Evolutionary conservation across 30 jellyfish, hydroid and myxozoan genomes (phyloP), one percentile per base, ranked within the genome.

Genomic region (Turritopsis dohrnii): DNA sequence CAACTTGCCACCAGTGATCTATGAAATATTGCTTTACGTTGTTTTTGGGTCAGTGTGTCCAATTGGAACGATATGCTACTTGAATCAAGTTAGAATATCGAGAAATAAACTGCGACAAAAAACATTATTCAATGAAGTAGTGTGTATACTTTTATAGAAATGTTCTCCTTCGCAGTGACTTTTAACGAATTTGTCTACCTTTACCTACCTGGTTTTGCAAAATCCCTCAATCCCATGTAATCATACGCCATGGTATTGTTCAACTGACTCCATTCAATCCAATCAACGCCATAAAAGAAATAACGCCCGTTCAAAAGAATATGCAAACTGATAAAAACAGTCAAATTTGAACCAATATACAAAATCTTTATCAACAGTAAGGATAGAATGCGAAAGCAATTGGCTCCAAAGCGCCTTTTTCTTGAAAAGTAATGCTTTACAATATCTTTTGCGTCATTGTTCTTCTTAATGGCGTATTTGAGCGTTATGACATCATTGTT

Each of bases 191-290:
- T 41, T 13, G n/a, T n/a, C n/a, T n/a, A 3, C 60, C 13, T 41
- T 41, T 26, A 66, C 27, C 4, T 60, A 80, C 87, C 87, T 52
- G 87, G 87, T 60, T 80, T 80, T n/a, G 87, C 84, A 28, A 18
- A 66, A 52, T 53, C 80, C 25, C 87, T 60, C 24, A 1, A 25
- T 24, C 87, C 87, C 87, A 80, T 80, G 52, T 80, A 80, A 30
- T 80, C 80, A 52, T 80, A 80, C 52, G 87, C 87, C 29, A 80
- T 52, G 20, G 87, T 80, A 30, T 80, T 80, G 65, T 80, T 80
- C 18, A 21, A 52, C 8, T 79, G 60, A 52, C 54, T 60, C 87
- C 87, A 80, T 28, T 80, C 53, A 24, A 80, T 30, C 87, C 87
- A 80, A 21, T 80, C 30, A 21, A 25, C 28, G 5, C 87, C 87